Conservation (phyloP, 2,888 invertebrate genomes). For the Argyra leucocephala region DNA sequence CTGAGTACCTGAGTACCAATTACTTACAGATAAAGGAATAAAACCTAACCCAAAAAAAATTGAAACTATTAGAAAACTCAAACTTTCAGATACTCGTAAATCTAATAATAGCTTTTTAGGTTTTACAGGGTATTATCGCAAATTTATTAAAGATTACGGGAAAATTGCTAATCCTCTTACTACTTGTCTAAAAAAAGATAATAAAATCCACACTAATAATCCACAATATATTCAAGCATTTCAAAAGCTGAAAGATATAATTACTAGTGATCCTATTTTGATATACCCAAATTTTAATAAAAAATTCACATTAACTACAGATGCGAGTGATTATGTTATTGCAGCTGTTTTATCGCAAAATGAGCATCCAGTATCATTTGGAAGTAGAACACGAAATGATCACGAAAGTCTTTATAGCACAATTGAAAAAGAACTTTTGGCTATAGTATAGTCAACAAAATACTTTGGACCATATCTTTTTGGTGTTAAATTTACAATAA, state of each 20-base stretch:
- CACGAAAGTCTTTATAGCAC: constrained; percentile 27
- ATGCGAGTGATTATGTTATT: neutral
- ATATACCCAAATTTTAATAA: neutral
- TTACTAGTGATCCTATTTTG: neutral
- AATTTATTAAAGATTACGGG: neutral
- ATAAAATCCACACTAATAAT: neutral
- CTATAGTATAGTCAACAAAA: too few relatives aligned
- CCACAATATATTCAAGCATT: neutral
- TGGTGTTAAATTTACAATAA: constrained; percentile 29
- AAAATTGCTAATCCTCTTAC: neutral
- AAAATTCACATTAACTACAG: neutral
- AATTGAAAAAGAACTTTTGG: constrained; percentile 34
- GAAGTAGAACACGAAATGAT: constrained; percentile 27
- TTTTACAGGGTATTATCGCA: neutral
- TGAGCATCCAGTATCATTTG: constrained; percentile 27
- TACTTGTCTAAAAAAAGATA: neutral
- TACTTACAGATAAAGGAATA: neutral
- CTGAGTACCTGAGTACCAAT: neutral
- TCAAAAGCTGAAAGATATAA: neutral
- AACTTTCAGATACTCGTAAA: neutral
- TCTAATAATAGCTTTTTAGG: neutral
- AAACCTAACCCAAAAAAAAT: neutral
- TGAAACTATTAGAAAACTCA: neutral
- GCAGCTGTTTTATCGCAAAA: constrained; percentile 18
- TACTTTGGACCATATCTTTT: too few relatives aligned